phyloP scores from a whole-genome alignment of 92 coral and sea anemone genomes.

The Palythoa grandiflora region DNA sequence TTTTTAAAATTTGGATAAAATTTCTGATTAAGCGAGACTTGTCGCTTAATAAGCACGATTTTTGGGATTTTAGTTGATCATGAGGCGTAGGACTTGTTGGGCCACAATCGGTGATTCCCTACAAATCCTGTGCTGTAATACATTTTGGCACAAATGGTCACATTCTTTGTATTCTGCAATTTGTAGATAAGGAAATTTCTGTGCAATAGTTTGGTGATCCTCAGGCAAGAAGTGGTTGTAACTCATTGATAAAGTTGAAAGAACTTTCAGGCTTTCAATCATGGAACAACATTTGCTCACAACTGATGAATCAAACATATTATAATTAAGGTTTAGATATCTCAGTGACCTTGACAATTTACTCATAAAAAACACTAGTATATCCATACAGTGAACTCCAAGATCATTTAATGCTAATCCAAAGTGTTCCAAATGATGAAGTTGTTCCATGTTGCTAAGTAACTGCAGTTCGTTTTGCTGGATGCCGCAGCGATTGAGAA shows the following conservation, averaged over 20 bases:
- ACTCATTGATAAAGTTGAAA: conserved; percentile 66
- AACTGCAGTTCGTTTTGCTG: conserved; percentile 53
- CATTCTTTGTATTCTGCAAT: conserved; percentile 72
- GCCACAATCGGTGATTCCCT: no score
- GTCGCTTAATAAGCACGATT: no score
- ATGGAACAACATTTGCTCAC: conserved; percentile 62
- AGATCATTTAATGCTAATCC: conserved; percentile 75
- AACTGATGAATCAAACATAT: conserved; percentile 60
- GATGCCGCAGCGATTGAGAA: conserved; percentile 78
- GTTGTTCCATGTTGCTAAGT: conserved; percentile 50
- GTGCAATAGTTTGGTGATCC: conserved; percentile 58
- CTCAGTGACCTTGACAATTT: conserved; percentile 66
- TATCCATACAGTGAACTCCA: conserved; percentile 42
- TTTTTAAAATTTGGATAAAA: no score
- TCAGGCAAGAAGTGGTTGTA: conserved; percentile 77
- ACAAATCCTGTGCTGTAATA: no score
- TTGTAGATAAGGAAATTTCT: conserved; percentile 63
- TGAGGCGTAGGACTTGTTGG: no score
- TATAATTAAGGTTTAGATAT: conserved; percentile 75
- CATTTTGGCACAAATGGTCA: no score
- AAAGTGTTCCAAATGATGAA: conserved; percentile 65
- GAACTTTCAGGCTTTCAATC: conserved; percentile 55
- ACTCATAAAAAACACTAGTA: conserved; percentile 62
- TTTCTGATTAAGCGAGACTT: no score
- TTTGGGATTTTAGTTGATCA: no score